Conservation (phyloP, 2,113 vertebrate genomes). For the Nesogale talazaci region DNA sequence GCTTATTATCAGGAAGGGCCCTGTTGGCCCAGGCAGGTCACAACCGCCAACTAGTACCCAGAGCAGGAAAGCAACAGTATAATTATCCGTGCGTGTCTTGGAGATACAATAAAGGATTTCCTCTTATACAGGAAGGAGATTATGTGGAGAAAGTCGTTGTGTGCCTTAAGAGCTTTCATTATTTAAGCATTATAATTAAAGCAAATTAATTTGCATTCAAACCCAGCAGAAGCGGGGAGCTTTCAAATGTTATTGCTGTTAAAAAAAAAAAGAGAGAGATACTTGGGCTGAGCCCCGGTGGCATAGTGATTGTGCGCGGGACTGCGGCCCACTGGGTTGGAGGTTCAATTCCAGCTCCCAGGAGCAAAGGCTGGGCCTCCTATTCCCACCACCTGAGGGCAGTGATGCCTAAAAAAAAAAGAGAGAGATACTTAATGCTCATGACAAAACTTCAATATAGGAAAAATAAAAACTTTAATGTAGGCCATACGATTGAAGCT, state of each 20-base stretch:
- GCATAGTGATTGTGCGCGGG: no score
- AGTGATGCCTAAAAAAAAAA: no score
- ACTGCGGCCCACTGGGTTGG: no score
- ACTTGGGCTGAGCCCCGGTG: no score
- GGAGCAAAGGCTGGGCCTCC: no score
- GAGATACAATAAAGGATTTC: background rate
- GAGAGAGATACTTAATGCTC: background rate
- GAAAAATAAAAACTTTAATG: background rate
- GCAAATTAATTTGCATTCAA: constrained; percentile 14
- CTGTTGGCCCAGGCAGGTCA: background rate
- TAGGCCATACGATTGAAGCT: background rate
- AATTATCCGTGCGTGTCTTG: background rate
- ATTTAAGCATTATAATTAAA: background rate
- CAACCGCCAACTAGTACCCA: background rate
- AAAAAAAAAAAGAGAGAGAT: no score
- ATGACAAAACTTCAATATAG: background rate
- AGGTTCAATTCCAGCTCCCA: no score
- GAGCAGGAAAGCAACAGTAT: background rate
- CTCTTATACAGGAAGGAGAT: background rate
- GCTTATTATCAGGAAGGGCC: background rate
- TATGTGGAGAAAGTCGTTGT: background rate
- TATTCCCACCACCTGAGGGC: no score
- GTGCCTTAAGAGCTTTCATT: background rate
- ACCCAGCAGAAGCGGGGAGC: background rate
- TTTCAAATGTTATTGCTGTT: background rate